Base-by-base conservation (phyloP, 2,113 vertebrate species). In the Neofelis nebulosa region DNA sequence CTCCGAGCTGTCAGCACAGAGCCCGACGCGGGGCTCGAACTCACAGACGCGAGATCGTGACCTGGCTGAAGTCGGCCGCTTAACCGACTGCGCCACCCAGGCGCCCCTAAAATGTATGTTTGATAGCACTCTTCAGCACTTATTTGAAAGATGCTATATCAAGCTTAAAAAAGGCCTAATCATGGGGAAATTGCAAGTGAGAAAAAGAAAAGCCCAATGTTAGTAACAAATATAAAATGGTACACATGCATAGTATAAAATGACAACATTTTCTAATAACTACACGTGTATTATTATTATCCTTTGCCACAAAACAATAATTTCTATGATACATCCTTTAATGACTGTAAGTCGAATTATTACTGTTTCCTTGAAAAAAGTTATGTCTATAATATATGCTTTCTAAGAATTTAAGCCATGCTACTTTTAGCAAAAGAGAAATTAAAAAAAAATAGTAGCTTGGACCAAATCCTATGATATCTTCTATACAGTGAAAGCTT, bases 361-460 rank as follows among this genome's bases (percentile, higher is more conserved):
- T 87, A 61, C 36, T 50, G 0, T 85, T 89, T 89, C 68, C 76
- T 88, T 8, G 74, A 74, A 65, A 87, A 48, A 45, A 31, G 66
- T 73, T 87, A 0, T 92, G 50, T 92, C 88, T 96, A 50, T 89
- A 98, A 95, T n/a, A 48, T 29, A 76, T 55, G 95, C 74, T 97
- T 98, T 99, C 96, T 97, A 97, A 98, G 97, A 98, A 98, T 50
- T 80, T 66, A 57, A 9, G 52, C 33, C 65, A 19, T 16, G 61
- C 80, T 82, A 97, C 97, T 94, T 97, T 97, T 68, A 96, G 80
- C 87, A 94, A 94, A 98, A 94, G 0, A 71, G 92, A 55, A 96
- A 96, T 65, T 82, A 31, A 78, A 98, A 96, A 95, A 97, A 95
- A 97, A 87, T 93, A 96, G 96, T 97, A 84, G 88, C 91, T 48